A percentile compares a stretch with the other conserved stretches of the same genome.
phyloP scores from a whole-genome alignment of 2,888 invertebrate species.

The Epinotia demarniana region DNA sequence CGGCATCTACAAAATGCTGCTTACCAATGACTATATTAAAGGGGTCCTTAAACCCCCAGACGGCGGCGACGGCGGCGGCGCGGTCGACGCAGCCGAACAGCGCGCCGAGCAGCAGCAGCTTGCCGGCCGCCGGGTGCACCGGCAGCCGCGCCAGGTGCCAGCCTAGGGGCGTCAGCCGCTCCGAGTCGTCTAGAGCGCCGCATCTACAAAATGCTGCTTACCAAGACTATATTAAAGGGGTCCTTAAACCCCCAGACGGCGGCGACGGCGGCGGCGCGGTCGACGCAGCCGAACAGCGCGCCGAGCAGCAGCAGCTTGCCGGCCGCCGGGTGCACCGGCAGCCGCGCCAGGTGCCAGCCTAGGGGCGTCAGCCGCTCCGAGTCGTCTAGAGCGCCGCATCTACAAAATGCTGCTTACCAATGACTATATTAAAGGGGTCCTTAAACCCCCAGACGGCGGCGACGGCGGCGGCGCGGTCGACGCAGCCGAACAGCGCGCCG shows the following conservation, averaged over 20 bases:
- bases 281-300: constrained; percentile 94
- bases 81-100: constrained; percentile 96
- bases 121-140: constrained; percentile 95
- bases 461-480: constrained; percentile 94
- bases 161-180: constrained; percentile 94
- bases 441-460: constrained; percentile 95
- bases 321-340: constrained; percentile 96
- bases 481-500: constrained; percentile 93
- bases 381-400: constrained; percentile 90
- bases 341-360: constrained; percentile 94
- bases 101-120: constrained; percentile 94
- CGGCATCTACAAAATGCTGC: constrained; percentile 88
- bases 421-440: constrained; percentile 91
- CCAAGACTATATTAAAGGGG: constrained; percentile 90
- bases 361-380: constrained; percentile 93
- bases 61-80: constrained; percentile 93
- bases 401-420: constrained; percentile 88
- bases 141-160: constrained; percentile 95
- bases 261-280: constrained; percentile 94
- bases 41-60: constrained; percentile 93
- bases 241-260: constrained; percentile 94
- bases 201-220: constrained; percentile 87
- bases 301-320: constrained; percentile 96
- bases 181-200: constrained; percentile 89
- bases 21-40: constrained; percentile 90